Percentiles rank a stretch among this genome's conserved stretches.
Conservation (phyloP, 2,888 invertebrate species). For the Diaperis boleti region DNA sequence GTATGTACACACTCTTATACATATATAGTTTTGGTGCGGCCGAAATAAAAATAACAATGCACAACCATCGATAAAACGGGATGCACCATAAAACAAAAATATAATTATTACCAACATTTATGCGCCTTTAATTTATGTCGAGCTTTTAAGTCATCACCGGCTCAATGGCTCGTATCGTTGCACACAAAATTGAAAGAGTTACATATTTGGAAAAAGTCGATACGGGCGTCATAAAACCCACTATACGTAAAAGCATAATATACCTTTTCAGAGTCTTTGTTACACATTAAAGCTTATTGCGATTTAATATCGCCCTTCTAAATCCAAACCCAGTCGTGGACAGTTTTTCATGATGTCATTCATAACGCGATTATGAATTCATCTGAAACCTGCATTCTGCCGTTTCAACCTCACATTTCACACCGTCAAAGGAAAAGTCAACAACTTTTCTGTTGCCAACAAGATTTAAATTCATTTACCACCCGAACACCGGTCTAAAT, state of each 20-base stretch:
- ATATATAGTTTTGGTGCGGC: slow-evolving; percentile 1
- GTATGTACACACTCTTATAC: slow-evolving; percentile 9
- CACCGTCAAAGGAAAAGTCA: not conserved
- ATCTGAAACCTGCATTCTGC: not conserved
- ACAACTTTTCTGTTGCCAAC: not conserved
- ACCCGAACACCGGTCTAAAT: not conserved
- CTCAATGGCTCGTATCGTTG: not conserved
- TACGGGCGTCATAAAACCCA: not conserved
- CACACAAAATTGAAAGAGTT: not conserved
- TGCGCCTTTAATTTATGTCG: slow-evolving; percentile 2
- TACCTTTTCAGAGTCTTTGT: not conserved
- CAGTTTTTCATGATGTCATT: not conserved
- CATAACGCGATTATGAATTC: not conserved
- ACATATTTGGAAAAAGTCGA: slow-evolving; percentile 1
- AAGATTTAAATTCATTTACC: not conserved
- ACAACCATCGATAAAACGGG: not conserved
- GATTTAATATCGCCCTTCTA: not conserved
- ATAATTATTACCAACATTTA: slow-evolving; percentile 7
- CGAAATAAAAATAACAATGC: slow-evolving; percentile 15
- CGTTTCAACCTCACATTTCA: not conserved
- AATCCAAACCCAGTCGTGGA: not conserved
- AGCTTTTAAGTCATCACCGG: slow-evolving; percentile 2
- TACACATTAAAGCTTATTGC: not conserved
- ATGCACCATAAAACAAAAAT: slow-evolving; percentile 7
- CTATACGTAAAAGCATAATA: not conserved